Percentiles rank a stretch among this genome's conserved stretches.
Conservation (phyloP, 2,888 invertebrate species). For the Homarus gammarus region DNA sequence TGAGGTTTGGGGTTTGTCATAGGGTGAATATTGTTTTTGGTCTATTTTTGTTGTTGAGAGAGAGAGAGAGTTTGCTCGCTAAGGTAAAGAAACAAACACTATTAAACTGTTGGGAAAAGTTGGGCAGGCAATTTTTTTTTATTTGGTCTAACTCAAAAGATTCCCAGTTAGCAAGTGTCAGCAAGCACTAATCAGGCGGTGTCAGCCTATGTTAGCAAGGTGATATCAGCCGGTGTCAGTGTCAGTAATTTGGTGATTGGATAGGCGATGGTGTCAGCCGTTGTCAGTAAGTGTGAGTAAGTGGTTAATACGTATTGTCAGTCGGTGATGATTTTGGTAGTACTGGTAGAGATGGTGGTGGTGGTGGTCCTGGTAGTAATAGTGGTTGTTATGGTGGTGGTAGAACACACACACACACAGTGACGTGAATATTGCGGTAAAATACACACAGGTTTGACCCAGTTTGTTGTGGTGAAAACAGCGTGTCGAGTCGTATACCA, state of each 20-base stretch:
- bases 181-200: neutral
- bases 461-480: too few relatives aligned
- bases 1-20: too few relatives aligned
- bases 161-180: neutral
- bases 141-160: neutral
- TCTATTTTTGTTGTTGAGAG: too few relatives aligned
- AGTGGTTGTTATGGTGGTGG: neutral
- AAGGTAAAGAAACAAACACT: neutral
- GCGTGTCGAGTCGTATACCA: too few relatives aligned
- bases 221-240: too few relatives aligned
- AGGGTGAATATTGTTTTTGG: too few relatives aligned
- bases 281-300: too few relatives aligned
- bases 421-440: too few relatives aligned
- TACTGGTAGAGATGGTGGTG: neutral
- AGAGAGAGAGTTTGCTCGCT: neutral
- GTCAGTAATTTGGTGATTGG: too few relatives aligned
- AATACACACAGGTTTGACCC: too few relatives aligned
- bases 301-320: too few relatives aligned
- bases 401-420: neutral
- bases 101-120: neutral
- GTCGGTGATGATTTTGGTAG: neutral
- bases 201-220: neutral
- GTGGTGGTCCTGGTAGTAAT: neutral
- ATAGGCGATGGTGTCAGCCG: neutral
- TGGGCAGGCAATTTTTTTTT: neutral